Base-by-base conservation (phyloP, 2,797 vertebrate genomes). In the Dicrostonyx torquatus region DNA sequence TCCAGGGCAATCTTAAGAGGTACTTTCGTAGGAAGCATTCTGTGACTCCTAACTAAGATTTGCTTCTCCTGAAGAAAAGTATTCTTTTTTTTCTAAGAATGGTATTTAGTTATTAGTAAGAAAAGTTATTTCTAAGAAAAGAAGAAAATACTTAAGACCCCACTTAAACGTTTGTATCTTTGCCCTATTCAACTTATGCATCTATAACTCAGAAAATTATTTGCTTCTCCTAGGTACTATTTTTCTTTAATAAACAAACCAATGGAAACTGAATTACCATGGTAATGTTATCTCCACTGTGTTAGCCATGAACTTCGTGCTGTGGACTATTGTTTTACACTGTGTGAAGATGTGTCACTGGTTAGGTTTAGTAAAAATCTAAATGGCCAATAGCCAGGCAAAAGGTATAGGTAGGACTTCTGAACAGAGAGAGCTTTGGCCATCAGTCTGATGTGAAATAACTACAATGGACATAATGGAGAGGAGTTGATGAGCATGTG, bases 21-120 rank as follows among this genome's bases (percentile, higher is more conserved):
- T 76, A 22, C 53, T 94, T 72, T 95, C 18, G 70, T 90, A 37
- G 17, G 31, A 91, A 88, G 91, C 5, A 29, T 50, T 58, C 34
- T 60, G 75, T 60, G 79, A 92, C 17, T 66, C 34, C 73, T 34
- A 70, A 70, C 24, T 64, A 55, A 37, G 62, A 24, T 58, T 78
- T 93, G 1, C 13, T 50, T 68, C 58, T 70, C 3, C 76, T 70
- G 13, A 64, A 75, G n/a, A 13, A 87, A 95, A 76, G 60, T 20
- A 62, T 24, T 90, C 48, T 55, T 93, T 70, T 83, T 87, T 43
- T 55, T 80, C 8, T 6, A 40, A 53, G 62, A 78, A 90, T 55
- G 2, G 43, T 45, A 87, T 75, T 94, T 94, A 80, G 53, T n/a
- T 91, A 26, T 78, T 94, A 89, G 75, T 86, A 75, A 85, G 84